A percentile compares a stretch with the other conserved stretches of the same genome.
These are phyloP conservation scores for Mesochorus sp. DNA, from an alignment of 2,888 invertebrate species.

Conservation along the genomic window DNA sequence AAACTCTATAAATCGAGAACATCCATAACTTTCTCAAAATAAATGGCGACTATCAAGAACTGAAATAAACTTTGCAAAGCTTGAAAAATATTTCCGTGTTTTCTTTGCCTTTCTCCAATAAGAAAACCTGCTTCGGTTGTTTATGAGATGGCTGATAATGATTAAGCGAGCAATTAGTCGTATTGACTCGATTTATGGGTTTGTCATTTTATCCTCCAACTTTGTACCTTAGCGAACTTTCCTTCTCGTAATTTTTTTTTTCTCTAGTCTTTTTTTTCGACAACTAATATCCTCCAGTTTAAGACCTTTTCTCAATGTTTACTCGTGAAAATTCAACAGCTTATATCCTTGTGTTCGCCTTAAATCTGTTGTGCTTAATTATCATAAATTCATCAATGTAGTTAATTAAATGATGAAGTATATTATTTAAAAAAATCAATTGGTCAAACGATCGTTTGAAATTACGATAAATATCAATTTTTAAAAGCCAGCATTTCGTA, in stretches of 20 bases:
- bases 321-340: too few species aligned
- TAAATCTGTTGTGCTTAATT: neutral
- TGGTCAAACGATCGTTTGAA: too few species aligned
- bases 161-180: neutral
- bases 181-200: neutral
- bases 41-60: too few species aligned
- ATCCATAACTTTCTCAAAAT: neutral
- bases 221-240: neutral
- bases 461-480: too few species aligned
- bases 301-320: too few species aligned
- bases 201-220: neutral
- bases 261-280: too few species aligned
- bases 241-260: too few species aligned
- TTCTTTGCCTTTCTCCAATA: neutral
- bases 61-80: neutral
- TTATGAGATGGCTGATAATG: neutral
- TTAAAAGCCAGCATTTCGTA: too few species aligned
- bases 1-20: neutral
- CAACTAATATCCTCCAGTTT: too few species aligned
- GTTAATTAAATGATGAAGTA: neutral
- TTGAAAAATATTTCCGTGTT: neutral
- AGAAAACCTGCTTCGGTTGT: neutral
- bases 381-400: neutral
- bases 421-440: too few species aligned
- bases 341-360: neutral